Evolutionary conservation across 2,113 vertebrate genomes (phyloP).

Genomic region (Budorcas taxicolor): DNA sequence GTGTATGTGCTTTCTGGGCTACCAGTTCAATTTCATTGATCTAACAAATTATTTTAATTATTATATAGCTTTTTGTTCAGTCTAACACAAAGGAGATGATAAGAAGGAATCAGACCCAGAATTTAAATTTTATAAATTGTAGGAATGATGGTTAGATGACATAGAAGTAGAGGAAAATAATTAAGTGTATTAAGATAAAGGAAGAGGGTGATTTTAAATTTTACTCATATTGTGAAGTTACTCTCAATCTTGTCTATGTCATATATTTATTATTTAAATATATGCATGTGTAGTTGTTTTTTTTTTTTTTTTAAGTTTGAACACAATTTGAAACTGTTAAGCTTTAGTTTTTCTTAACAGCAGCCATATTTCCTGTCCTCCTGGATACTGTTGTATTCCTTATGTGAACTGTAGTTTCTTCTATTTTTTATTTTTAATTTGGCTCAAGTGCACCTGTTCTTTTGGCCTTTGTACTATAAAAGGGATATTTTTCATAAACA

Average conservation of each 20-base stretch:
- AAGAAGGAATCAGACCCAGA: not conserved
- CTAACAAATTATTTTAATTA: not conserved
- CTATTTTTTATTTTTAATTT: not conserved
- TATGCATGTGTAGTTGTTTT: not conserved
- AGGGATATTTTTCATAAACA: constrained; percentile 41
- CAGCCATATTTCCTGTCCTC: not conserved
- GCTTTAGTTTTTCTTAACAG: not conserved
- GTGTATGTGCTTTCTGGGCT: not conserved
- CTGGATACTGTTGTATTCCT: not conserved
- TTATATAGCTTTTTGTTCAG: not conserved
- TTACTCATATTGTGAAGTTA: not conserved
- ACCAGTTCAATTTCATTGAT: not conserved
- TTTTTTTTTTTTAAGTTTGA: not conserved
- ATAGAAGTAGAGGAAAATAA: not conserved
- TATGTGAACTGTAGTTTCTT: constrained; percentile 9
- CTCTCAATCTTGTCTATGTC: not conserved
- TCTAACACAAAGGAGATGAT: not conserved
- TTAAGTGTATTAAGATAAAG: not conserved
- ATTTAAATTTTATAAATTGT: not conserved
- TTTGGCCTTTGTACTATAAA: constrained; percentile 50
- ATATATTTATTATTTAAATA: not conserved
- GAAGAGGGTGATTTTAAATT: not conserved
- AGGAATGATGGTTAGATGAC: not conserved
- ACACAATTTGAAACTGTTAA: not conserved
- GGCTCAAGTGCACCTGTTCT: constrained; percentile 35